phyloP scores from a whole-genome alignment of 1,140 invertebrate species.

The Amyelois transitella region DNA sequence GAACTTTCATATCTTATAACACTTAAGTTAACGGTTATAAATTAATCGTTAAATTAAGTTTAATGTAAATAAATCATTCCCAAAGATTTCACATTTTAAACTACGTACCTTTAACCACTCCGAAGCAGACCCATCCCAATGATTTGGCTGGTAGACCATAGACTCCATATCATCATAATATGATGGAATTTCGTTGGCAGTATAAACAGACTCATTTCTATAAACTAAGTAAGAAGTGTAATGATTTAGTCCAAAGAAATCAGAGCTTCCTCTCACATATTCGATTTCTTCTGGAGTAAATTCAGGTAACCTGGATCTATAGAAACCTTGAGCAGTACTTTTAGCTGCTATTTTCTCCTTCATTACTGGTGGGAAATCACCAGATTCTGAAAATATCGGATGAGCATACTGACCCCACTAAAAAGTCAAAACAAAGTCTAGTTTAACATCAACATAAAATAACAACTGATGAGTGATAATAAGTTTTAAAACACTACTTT shows the following conservation, averaged over 20 bases:
- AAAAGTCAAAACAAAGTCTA: not conserved
- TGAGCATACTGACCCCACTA: conserved; percentile 2
- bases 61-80: too few species aligned
- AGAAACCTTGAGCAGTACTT: not conserved
- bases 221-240: not conserved
- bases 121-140: not conserved
- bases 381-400: not conserved
- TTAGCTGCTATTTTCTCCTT: conserved; percentile 1
- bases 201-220: not conserved
- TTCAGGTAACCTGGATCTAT: not conserved
- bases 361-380: not conserved
- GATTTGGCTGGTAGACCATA: not conserved
- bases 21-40: too few species aligned
- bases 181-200: not conserved
- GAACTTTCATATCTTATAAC: too few species aligned
- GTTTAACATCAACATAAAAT: too few species aligned
- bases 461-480: too few species aligned
- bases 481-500: too few species aligned
- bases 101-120: not conserved
- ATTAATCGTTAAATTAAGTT: too few species aligned
- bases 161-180: not conserved
- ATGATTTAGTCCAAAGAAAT: conserved; percentile 1
- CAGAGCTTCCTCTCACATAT: not conserved
- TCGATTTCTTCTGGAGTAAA: not conserved
- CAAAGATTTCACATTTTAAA: not conserved